A percentile compares a stretch with the other conserved stretches of the same genome.
phyloP scores from a whole-genome alignment of 2,797 vertebrate species.

The Neoniphon sammara region DNA sequence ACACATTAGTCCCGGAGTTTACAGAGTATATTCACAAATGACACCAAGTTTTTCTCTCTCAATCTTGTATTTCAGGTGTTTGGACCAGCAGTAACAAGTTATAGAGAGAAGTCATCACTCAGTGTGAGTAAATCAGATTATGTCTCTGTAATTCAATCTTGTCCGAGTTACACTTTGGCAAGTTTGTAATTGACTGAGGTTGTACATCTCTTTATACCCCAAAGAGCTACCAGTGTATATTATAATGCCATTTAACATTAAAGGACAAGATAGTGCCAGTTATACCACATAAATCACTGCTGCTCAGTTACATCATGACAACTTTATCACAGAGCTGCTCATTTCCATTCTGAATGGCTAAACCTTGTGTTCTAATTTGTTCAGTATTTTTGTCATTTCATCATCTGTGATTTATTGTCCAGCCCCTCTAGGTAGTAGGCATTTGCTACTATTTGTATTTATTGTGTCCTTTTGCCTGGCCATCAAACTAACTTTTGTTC shows the following conservation, averaged over 20 bases:
- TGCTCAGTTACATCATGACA: background rate
- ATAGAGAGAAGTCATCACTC: constrained; percentile 64
- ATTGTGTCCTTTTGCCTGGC: constrained; percentile 12
- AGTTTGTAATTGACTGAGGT: background rate
- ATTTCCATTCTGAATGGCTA: constrained; percentile 11
- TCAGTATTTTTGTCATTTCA: constrained; percentile 4
- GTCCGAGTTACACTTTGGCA: background rate
- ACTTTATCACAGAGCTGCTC: background rate
- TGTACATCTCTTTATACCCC: background rate
- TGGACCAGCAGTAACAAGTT: constrained; percentile 68
- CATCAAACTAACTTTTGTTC: constrained; percentile 54
- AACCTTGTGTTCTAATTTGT: background rate
- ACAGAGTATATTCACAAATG: background rate
- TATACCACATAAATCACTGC: background rate
- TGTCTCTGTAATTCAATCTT: background rate
- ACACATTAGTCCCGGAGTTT: background rate
- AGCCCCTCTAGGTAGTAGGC: too few species aligned
- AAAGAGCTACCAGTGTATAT: background rate
- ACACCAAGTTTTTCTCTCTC: fast-evolving
- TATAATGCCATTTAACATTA: too few species aligned
- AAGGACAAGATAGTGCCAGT: too few species aligned
- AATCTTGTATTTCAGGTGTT: constrained; percentile 72
- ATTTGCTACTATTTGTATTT: constrained; percentile 15
- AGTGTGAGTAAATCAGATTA: constrained; percentile 65
- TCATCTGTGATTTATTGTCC: background rate